Evolutionary conservation across 2,888 invertebrate genomes (phyloP), one percentile per base, ranked within the genome.

Genomic region (Hecatera dysodea): DNA sequence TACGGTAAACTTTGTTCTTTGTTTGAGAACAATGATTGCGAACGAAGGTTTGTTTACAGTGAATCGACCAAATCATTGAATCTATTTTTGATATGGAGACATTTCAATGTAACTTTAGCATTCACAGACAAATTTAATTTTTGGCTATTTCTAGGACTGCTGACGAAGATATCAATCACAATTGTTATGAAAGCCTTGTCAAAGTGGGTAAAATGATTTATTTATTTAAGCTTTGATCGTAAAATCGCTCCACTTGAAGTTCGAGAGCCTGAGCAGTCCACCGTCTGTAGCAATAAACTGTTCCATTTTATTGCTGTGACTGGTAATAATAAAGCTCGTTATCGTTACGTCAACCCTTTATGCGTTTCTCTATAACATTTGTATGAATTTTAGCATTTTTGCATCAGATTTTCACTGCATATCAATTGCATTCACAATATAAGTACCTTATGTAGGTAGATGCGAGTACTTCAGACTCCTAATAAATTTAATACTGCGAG

Each of bases 281-380:
- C 85, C 86, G 88, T 85, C 85, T 86, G 87, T 82, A 86, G 90
- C 89, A 89, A 92, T 94, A 94, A 93, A 93, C 86, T 89, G 83
- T 81, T 86, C 87, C 79, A 87, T 89, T 92, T 93, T 93, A 93
- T 93, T 91, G 89, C 90, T 90, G 90, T 90, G 85, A 82, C 83
- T 81, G 68, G 84, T 81, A 86, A 89, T 90, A 91, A 88, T 87
- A 88, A 86, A 83, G 74, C 78, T 83, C 73, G 81, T 88, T 89
- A 89, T 89, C 90, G 89, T 89, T 87, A 90, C 87, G 86, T 90
- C 88, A 88, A 88, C 87, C 82, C 78, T 82, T 84, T 75, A 67
- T 77, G 61, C 55, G 44, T 67, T 69, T 44, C 50, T 67, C 46
- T 56, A 39, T 59, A 55, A 44, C 61, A 67, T 72, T 75, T 78